A percentile compares a stretch with the other conserved stretches of the same genome.
These are phyloP conservation scores for Drosophila hydei DNA, from an alignment of 1,140 invertebrate genomes.

Conservation along the genomic window DNA sequence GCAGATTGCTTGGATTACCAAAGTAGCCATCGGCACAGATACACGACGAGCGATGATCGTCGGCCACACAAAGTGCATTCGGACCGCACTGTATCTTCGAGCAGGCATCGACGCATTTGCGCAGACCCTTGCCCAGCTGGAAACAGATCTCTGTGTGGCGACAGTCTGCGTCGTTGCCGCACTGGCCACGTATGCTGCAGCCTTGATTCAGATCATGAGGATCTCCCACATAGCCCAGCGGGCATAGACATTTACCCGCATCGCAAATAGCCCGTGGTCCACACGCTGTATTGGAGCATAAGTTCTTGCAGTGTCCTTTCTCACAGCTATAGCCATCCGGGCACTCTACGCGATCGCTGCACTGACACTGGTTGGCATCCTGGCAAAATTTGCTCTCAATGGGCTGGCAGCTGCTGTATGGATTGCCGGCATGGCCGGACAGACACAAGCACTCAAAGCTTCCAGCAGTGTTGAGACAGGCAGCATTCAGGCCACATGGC, in stretches of 20 bases:
- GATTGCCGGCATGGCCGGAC: constrained; percentile 92
- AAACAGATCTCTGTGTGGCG: constrained; percentile 93
- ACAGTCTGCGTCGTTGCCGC: constrained; percentile 92
- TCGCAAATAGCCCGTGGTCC: constrained; percentile 92
- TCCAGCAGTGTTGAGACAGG: constrained; percentile 94
- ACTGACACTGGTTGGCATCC: constrained; percentile 88
- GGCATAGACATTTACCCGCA: constrained; percentile 91
- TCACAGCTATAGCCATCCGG: constrained; percentile 90
- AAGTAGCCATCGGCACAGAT: constrained; percentile 91
- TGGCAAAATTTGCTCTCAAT: constrained; percentile 88
- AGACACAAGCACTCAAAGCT: constrained; percentile 94
- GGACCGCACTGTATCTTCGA: constrained; percentile 94
- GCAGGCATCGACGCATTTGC: constrained; percentile 94
- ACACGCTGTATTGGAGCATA: constrained; percentile 90
- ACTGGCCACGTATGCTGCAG: constrained; percentile 89
- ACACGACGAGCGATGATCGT: constrained; percentile 93
- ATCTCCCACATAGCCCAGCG: constrained; percentile 91
- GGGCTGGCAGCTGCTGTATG: constrained; percentile 90
- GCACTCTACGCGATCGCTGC: constrained; percentile 88
- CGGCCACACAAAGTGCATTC: constrained; percentile 93
- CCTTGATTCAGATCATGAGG: constrained; percentile 88
- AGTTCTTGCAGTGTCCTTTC: constrained; percentile 88
- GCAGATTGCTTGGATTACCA: constrained; percentile 91
- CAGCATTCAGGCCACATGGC: constrained; percentile 93
- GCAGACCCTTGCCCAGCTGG: constrained; percentile 89